Conservation (phyloP, 2,888 invertebrate genomes). For the Erebia ligea region DNA sequence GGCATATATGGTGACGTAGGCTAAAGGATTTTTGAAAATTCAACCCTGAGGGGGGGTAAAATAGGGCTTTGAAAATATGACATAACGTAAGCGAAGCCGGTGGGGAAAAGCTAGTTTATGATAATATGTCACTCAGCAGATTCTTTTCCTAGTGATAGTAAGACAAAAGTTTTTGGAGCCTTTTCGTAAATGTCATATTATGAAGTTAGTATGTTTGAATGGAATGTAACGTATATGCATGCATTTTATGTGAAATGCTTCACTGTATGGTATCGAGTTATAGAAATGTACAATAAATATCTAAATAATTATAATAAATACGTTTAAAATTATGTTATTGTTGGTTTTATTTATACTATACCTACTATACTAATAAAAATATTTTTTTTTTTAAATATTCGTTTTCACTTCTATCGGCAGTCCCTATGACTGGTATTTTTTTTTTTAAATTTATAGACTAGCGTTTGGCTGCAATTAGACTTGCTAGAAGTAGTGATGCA, state of each 20-base stretch:
- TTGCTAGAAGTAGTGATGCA: too few relatives aligned
- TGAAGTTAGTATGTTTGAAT: conserved; percentile 10
- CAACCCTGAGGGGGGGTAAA: too few relatives aligned
- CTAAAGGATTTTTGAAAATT: too few relatives aligned
- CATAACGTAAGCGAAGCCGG: too few relatives aligned
- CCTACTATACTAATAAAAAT: background rate
- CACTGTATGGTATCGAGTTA: conserved; percentile 68
- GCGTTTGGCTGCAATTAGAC: too few relatives aligned
- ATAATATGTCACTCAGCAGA: conserved; percentile 27
- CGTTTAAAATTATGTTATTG: conserved; percentile 52
- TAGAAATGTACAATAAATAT: conserved; percentile 71
- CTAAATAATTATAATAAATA: conserved; percentile 37
- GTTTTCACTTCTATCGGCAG: too few relatives aligned
- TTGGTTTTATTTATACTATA: conserved; percentile 20
- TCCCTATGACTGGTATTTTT: too few relatives aligned
- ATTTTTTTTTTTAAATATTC: background rate
- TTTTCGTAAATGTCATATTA: background rate
- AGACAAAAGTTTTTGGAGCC: conserved; percentile 7
- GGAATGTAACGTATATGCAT: background rate
- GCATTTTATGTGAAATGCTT: conserved; percentile 62
- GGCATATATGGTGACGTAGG: too few relatives aligned
- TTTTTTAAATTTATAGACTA: too few relatives aligned
- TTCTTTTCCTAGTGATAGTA: conserved; percentile 51
- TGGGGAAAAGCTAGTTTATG: background rate
- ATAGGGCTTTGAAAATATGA: too few relatives aligned